Base-by-base conservation (phyloP, 2,888 invertebrate genomes). In the Exocentrus adspersus region DNA sequence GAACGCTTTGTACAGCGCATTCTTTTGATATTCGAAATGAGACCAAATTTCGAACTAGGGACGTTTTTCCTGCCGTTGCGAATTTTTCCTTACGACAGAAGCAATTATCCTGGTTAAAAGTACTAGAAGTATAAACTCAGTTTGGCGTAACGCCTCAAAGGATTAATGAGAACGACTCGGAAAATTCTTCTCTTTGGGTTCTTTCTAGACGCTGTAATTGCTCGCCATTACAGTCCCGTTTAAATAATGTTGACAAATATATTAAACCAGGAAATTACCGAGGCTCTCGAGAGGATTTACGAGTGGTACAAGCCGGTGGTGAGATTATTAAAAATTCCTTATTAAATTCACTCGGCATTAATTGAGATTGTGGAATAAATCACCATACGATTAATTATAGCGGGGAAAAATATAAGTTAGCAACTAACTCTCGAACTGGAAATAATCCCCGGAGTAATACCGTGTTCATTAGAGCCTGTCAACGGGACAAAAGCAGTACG, bases 391-490 rank as follows among this genome's bases (percentile, higher is more conserved):
- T 24, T 24, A 24, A 24, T 24, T 24, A n/a, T n/a, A n/a, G 24
- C 4, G 3, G 3, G 24, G 24, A 42, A 42, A 12, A 42, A 42
- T 2, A 14, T n/a, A 12, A 42, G 10, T 42, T n/a, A n/a, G n/a
- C n/a, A n/a, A n/a, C n/a, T n/a, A n/a, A n/a, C n/a, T n/a, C n/a
- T n/a, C n/a, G n/a, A n/a, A 24, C 24, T 24, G 7, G 7, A 24
- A 24, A 24, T 28, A 28, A 48, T 48, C 16, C 28, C 48, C 24
- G 14, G 2, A 2, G 9, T 48, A 10, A 28, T 28, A 17, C 51
- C 42, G 12, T 2, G 54, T 17, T 54, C 54, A 42, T 54, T 54
- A 54, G 54, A 24, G 42, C 41, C 42, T 42, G 42, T 41, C 54
- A 24, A 28, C n/a, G 30, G 12, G 21, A 54, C 54, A 42, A 54